Conservation (phyloP, 2,113 vertebrate genomes). For the Oryzias celebensis region DNA sequence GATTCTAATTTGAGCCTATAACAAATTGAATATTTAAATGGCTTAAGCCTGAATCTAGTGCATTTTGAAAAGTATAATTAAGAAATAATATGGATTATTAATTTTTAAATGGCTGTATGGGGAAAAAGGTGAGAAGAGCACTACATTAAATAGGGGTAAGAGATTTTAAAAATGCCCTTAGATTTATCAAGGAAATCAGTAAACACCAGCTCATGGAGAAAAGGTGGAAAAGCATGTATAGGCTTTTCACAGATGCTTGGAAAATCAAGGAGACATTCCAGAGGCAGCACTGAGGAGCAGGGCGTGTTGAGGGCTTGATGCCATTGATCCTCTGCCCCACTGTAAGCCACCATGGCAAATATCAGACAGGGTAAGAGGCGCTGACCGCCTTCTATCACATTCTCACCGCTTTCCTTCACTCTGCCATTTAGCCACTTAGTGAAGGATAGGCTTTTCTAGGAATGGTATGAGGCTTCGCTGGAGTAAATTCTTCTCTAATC, state of each 20-base stretch:
- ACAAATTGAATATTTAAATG: not conserved
- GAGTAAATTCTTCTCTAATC: constrained; percentile 99
- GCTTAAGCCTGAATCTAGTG: not conserved
- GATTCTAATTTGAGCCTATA: not conserved
- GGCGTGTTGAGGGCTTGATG: constrained; percentile 81
- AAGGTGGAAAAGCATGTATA: constrained; percentile 63
- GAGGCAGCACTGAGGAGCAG: constrained; percentile 72
- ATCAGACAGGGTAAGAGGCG: constrained; percentile 92
- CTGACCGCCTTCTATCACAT: constrained; percentile 89
- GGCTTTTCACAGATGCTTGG: constrained; percentile 81
- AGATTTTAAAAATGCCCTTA: constrained; percentile 24
- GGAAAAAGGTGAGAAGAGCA: constrained; percentile 9
- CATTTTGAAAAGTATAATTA: not conserved
- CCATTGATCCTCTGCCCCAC: constrained; percentile 72
- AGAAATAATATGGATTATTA: not conserved
- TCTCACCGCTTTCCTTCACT: constrained; percentile 90
- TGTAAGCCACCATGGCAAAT: constrained; percentile 85
- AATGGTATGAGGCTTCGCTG: constrained; percentile 83
- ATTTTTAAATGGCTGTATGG: not conserved
- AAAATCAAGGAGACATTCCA: constrained; percentile 89
- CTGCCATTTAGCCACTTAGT: constrained; percentile 81
- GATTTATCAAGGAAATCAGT: constrained; percentile 43
- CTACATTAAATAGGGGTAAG: constrained; percentile 34
- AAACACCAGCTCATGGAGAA: constrained; percentile 44
- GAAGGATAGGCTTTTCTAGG: constrained; percentile 76